phyloP scores from a whole-genome alignment of 2,113 vertebrate species.

The Ciconia boyciana region DNA sequence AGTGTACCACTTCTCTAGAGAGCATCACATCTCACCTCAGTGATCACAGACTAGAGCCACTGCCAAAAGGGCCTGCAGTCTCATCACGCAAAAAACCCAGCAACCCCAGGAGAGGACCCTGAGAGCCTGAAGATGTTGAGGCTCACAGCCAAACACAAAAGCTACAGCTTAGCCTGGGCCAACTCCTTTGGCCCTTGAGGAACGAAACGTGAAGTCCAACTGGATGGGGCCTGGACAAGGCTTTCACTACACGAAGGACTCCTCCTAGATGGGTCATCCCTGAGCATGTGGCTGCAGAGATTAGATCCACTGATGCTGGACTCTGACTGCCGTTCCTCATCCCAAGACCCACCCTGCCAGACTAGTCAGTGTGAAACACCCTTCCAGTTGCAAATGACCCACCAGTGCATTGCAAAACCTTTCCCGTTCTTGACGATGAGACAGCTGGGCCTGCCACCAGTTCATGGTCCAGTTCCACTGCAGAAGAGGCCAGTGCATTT shows the following conservation, averaged over 20 bases:
- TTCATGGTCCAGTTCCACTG: fast-evolving
- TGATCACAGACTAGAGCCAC: not conserved
- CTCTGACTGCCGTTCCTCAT: not conserved
- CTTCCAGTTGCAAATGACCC: not conserved
- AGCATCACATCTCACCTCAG: not conserved
- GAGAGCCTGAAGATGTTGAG: not conserved
- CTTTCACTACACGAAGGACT: fast-evolving
- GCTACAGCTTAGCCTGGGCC: not conserved
- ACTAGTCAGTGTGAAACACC: fast-evolving
- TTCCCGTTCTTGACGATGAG: not conserved
- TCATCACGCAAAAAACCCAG: not conserved
- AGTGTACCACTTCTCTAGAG: not conserved
- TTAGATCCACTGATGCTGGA: not conserved
- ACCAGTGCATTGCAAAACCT: not conserved
- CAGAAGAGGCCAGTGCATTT: fast-evolving
- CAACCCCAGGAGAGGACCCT: not conserved
- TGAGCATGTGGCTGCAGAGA: not conserved
- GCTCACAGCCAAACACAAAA: not conserved
- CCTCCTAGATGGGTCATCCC: fast-evolving
- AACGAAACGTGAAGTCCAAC: not conserved
- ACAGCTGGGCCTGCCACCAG: not conserved
- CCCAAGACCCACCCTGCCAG: not conserved
- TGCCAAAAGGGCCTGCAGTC: too few relatives aligned
- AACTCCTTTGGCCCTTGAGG: not conserved
- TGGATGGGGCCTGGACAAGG: not conserved